Conservation (phyloP, 2,888 invertebrate genomes). For the Eupsilia transversa region DNA sequence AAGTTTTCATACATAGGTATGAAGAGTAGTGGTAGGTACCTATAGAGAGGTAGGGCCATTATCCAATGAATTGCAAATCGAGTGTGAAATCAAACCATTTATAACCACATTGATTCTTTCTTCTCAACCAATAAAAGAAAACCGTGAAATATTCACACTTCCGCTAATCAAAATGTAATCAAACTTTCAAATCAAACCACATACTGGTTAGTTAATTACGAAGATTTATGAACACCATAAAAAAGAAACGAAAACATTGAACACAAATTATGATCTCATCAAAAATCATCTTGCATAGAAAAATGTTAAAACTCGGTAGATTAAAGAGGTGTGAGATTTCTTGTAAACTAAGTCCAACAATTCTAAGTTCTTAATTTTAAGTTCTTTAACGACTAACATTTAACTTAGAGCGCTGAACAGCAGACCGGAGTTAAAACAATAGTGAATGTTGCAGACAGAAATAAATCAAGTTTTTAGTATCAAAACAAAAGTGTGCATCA, state of each 20-base stretch:
- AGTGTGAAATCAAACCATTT: constrained; percentile 28
- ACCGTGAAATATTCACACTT: constrained; percentile 57
- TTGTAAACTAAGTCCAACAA: background rate
- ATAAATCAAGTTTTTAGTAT: background rate
- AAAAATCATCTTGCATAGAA: background rate
- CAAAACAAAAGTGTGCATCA: background rate
- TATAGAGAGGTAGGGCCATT: background rate
- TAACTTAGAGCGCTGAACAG: background rate
- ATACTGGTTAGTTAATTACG: constrained; percentile 41
- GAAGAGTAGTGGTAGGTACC: background rate
- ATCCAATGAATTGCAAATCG: constrained; percentile 6
- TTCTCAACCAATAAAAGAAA: constrained; percentile 42
- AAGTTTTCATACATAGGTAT: background rate
- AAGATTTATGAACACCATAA: constrained; percentile 56
- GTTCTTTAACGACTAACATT: background rate
- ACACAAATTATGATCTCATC: constrained; percentile 44
- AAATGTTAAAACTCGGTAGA: background rate
- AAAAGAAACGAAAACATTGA: constrained; percentile 53
- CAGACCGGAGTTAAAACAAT: background rate
- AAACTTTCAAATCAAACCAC: constrained; percentile 51
- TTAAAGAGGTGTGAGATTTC: constrained; percentile 18
- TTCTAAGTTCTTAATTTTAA: background rate
- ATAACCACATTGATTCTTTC: constrained; percentile 14
- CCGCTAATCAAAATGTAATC: constrained; percentile 55
- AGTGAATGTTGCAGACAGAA: background rate